Conservation (phyloP, 2,797 vertebrate species). For the Gadopsis bispinosus region DNA sequence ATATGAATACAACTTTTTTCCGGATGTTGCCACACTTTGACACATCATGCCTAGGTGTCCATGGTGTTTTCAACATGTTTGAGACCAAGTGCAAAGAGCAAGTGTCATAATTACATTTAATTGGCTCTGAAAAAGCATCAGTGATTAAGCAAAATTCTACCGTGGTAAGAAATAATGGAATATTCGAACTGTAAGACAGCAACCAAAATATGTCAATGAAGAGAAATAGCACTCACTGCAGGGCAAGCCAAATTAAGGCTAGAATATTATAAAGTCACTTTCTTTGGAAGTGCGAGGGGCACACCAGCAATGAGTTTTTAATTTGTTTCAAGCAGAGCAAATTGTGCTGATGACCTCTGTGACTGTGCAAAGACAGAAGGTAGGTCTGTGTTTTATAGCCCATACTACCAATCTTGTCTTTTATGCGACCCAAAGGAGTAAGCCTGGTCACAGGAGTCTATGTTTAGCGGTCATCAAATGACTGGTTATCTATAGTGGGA, state of each 20-base stretch:
- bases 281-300: constrained; percentile 15
- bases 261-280: constrained; percentile 39
- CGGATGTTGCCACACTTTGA: neutral
- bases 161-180: neutral
- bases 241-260: constrained; percentile 44
- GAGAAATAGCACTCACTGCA: constrained; percentile 29
- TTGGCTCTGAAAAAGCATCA: neutral
- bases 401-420: constrained; percentile 27
- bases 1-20: neutral
- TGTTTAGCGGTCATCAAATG: constrained; percentile 50
- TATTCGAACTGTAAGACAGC: constrained; percentile 21
- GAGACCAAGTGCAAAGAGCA: neutral
- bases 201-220: constrained; percentile 22
- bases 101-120: neutral
- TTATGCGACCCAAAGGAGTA: constrained; percentile 38
- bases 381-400: constrained; percentile 24
- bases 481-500: constrained; percentile 56
- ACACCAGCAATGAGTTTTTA: constrained; percentile 32
- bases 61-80: neutral
- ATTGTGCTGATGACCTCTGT: constrained; percentile 43
- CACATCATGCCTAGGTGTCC: neutral
- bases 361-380: constrained; percentile 19
- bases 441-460: constrained; percentile 9
- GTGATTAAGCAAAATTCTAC: neutral
- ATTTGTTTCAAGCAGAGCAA: constrained; percentile 53